Evolutionary conservation across 2,113 vertebrate genomes (phyloP).

Genomic region (Oreamnos americanus): DNA sequence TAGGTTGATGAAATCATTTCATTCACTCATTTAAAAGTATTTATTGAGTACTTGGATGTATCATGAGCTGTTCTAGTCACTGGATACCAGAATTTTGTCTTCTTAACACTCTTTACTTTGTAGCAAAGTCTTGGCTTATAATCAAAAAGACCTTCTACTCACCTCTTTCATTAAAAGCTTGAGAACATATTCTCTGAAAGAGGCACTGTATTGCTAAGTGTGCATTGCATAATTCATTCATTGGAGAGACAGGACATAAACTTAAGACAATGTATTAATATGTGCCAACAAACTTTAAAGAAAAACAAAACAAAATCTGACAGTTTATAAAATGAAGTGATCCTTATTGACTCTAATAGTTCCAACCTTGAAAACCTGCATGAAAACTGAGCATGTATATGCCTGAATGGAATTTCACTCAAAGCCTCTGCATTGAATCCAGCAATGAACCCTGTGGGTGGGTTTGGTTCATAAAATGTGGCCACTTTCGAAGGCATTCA

Average conservation of each 20-base stretch:
- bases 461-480: neutral
- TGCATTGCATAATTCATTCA: neutral
- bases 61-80: neutral
- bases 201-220: neutral
- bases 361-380: neutral
- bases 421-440: neutral
- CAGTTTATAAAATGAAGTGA: neutral
- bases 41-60: neutral
- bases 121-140: neutral
- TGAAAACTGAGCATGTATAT: neutral
- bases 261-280: neutral
- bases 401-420: neutral
- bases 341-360: neutral
- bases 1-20: neutral
- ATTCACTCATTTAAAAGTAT: neutral
- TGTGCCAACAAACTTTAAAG: neutral
- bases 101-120: neutral
- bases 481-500: neutral
- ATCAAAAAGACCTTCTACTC: neutral
- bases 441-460: accelerated
- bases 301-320: neutral
- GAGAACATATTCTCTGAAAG: neutral
- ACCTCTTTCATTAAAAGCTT: neutral
- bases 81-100: neutral
- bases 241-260: neutral